Evolutionary conservation across 2,888 invertebrate genomes (phyloP), one percentile per base, ranked within the genome.

Genomic region (Chymomyza fuscimana): DNA sequence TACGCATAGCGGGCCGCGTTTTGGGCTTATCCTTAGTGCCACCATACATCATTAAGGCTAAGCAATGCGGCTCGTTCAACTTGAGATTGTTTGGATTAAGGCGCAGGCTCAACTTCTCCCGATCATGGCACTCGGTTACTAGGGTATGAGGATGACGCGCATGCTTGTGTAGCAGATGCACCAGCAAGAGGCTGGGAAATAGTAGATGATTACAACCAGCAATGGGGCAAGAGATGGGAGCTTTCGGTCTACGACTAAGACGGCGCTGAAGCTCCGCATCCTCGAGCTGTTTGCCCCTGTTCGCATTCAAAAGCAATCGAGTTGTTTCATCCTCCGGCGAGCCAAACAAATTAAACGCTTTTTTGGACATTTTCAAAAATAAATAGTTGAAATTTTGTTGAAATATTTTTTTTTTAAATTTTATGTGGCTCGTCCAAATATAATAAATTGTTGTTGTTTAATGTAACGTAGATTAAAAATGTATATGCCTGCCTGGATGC

Each of bases 111-210:
- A 71, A 1, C 0, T 81, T 73, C 19, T 59, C 58, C 10, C 70
- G 64, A 6, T 76, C 76, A 22, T 67, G 82, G 10, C 71, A 25
- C 51, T 69, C 70, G 0, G 63, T 12, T 7, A 29, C 32, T 0
- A 0, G 32, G 5, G 12, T 46, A 7, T 59, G 6, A 6, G 19
- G 4, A 0, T 6, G 15, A 1, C 58, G 10, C 0, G 36, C 7
- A 15, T 79, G 78, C 6, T 67, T 73, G 54, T 78, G 73, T 6
- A 79, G 60, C 60, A 77, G 54, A 25, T 81, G 81, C 51, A 68
- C 62, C 65, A 81, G 65, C 25, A 85, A 10, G 3, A 72, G 69
- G 0, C 69, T 68, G 6, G 81, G 85, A 16, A 81, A 85, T 1
- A 64, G 1, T 4, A 46, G 7, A 5, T 70, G 63, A 0, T 56